Base-by-base conservation (phyloP, 2,888 invertebrate species). In the Hololepta plana region DNA sequence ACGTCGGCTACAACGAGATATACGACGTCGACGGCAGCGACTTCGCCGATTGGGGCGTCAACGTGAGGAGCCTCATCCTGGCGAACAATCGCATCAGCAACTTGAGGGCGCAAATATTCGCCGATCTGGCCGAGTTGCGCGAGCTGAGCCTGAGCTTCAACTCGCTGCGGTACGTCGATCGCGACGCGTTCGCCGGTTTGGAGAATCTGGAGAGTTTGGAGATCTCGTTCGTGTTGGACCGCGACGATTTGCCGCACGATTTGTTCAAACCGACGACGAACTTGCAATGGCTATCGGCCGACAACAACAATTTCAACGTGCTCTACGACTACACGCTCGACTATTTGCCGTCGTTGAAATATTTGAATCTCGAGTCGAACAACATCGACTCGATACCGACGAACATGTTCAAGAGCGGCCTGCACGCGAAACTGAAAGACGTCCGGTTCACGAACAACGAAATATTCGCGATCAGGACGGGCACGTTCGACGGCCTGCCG, bases 91-190 rank as follows among this genome's bases (percentile, higher is more conserved):
- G 77, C 49, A 71, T 88, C 37, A 74, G 76, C 16, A 72, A 66
- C 49, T 59, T 75, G 38, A 69, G 68, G 44, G 62, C 68, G 36
- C 69, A 70, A 42, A 67, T 77, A 37, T 80, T 87, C 51, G 63
- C 67, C 31, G 72, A 72, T 20, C 64, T 79, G 26, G 69, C 69
- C 35, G 69, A 76, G 38, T 64, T 93, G 38, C 76, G 77, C 44
- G 88, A 90, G 55, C 67, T 93, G 36, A 84, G 82, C 55, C 59
- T 93, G 37, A 88, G 88, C 47, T 87, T 90, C 55, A 93, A 93
- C 54, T 76, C 81, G 44, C 66, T 93, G 35, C 71, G 73, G 40
- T 73, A 76, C 44, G 67, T 91, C 38, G 79, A 84, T 46, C 68
- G 72, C 13, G 69, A 77, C 45, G 75, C 84, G 10, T 84, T 90